Percentiles rank a stretch among this genome's conserved stretches.
Evolutionary conservation across 2,888 invertebrate genomes (phyloP).

Genomic region (Dusona sp.): DNA sequence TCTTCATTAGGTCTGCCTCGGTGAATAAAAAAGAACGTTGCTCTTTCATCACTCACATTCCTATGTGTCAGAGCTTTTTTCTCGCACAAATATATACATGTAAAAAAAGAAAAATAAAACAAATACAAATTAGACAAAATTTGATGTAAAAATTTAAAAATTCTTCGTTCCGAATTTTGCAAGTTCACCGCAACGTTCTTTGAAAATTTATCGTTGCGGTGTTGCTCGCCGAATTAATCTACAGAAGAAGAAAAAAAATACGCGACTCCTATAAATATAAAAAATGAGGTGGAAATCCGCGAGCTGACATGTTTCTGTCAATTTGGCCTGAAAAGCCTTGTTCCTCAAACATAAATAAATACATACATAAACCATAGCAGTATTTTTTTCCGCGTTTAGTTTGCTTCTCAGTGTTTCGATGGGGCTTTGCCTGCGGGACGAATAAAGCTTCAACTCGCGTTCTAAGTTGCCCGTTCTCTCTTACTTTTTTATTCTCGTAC

Average conservation of each 20-base stretch:
- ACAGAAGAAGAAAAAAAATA: not conserved
- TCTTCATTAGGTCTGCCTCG: slow-evolving; percentile 71
- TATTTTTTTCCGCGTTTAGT: slow-evolving; percentile 31
- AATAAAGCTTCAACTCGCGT: slow-evolving; percentile 43
- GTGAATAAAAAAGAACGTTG: slow-evolving; percentile 38
- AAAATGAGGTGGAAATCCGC: not conserved
- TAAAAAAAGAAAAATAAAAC: not conserved
- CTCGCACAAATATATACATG: not conserved
- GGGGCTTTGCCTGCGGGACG: slow-evolving; percentile 47
- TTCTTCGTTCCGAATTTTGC: not conserved
- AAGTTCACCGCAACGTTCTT: not conserved
- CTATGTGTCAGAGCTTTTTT: slow-evolving; percentile 9
- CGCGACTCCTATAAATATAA: not conserved
- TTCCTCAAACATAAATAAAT: not conserved
- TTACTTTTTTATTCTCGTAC: slow-evolving; percentile 44
- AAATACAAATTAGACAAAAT: not conserved
- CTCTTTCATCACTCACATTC: slow-evolving; percentile 49
- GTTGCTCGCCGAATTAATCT: not conserved
- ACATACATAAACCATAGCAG: not conserved
- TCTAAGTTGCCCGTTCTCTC: slow-evolving; percentile 25
- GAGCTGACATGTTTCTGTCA: not conserved
- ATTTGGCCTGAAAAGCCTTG: not conserved
- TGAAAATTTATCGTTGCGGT: not conserved
- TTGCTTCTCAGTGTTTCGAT: slow-evolving; percentile 34
- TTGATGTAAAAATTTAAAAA: not conserved